Evolutionary conservation across 2,113 vertebrate species (phyloP).

Genomic region (Zapornia atra): DNA sequence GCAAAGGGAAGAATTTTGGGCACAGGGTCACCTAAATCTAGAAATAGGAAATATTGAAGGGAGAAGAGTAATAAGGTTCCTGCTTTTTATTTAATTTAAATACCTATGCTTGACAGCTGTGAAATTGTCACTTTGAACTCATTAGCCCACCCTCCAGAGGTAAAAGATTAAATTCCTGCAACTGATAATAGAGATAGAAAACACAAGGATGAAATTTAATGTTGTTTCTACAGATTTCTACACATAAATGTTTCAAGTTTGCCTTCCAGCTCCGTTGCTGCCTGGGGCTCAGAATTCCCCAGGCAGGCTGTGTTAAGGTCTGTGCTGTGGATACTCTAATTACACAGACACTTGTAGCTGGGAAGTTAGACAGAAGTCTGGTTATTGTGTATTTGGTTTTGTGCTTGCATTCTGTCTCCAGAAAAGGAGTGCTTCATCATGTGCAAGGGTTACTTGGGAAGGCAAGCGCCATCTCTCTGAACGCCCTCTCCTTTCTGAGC

Average conservation of each 20-base stretch:
- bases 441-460: background rate
- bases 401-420: background rate
- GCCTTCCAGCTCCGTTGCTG: background rate
- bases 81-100: background rate
- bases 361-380: background rate
- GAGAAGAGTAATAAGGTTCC: background rate
- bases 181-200: background rate
- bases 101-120: background rate
- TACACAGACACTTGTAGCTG: rapidly evolving
- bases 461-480: background rate
- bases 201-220: background rate
- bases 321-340: background rate
- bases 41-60: background rate
- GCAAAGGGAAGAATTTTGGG: background rate
- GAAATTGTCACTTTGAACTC: background rate
- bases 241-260: background rate
- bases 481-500: background rate
- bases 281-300: background rate
- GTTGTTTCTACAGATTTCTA: background rate
- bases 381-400: background rate
- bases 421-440: background rate
- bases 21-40: background rate
- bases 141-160: background rate
- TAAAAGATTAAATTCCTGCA: background rate
- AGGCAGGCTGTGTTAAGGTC: background rate